phyloP scores from a whole-genome alignment of 1,140 invertebrate genomes.

The Meteorus sp. region DNA sequence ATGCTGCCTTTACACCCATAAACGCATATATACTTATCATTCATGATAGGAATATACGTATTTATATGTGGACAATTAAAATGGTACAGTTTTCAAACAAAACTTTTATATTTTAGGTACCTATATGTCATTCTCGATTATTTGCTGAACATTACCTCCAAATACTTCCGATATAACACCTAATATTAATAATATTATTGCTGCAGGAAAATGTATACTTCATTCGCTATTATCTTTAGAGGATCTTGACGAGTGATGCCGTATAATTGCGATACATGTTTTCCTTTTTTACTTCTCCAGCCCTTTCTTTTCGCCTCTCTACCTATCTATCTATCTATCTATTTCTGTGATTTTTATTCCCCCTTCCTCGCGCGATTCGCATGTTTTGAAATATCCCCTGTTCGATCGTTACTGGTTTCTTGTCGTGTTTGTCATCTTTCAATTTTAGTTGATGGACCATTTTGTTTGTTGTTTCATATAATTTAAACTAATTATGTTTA shows the following conservation, averaged over 20 bases:
- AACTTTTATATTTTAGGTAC: neutral
- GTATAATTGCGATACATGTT: constrained; percentile 9
- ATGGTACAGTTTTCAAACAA: constrained; percentile 8
- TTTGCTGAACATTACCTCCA: constrained; percentile 5
- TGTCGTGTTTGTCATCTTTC: neutral
- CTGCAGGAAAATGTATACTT: constrained; percentile 32
- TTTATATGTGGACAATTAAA: constrained; percentile 14
- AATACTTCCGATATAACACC: constrained; percentile 28
- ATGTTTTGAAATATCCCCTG: too few species aligned
- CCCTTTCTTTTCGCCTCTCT: constrained; percentile 1
- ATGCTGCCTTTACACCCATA: constrained; percentile 25
- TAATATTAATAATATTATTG: constrained; percentile 31
- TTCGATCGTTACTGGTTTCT: neutral
- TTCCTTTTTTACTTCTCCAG: constrained; percentile 7
- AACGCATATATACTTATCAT: constrained; percentile 14
- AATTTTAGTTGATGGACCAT: constrained; percentile 7
- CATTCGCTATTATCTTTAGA: constrained; percentile 22
- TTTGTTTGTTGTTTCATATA: neutral
- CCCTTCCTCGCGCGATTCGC: neutral
- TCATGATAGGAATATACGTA: too few species aligned
- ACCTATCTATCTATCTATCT: neutral
- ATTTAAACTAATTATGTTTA: constrained; percentile 25
- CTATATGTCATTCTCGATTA: neutral
- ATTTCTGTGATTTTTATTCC: too few species aligned
- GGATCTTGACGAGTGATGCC: neutral